Percentiles rank a stretch among this genome's conserved stretches.
Evolutionary conservation across 1,140 invertebrate genomes (phyloP).

Genomic region (Drosophila melanogaster): DNA sequence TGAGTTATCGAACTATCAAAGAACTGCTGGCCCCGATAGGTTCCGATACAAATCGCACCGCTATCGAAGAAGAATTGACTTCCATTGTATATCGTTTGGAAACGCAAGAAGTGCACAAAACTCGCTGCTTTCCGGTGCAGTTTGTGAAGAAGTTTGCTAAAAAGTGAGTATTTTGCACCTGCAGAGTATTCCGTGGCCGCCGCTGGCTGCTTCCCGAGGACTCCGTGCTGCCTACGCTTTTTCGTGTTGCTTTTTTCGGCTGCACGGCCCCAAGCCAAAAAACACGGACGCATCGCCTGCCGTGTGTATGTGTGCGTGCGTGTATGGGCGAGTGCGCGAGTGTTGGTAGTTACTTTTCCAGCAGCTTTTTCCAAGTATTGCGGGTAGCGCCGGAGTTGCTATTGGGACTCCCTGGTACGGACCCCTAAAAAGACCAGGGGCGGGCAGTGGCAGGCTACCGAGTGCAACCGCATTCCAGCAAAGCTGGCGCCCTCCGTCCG

Average conservation of each 20-base stretch:
- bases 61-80: too few relatives aligned
- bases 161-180: slow-evolving; percentile 20
- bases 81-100: too few relatives aligned
- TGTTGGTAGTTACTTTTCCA: slow-evolving; percentile 26
- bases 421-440: neutral
- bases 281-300: neutral
- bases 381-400: neutral
- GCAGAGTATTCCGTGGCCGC: neutral
- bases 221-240: neutral
- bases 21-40: too few relatives aligned
- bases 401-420: neutral
- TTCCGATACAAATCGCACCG: too few relatives aligned
- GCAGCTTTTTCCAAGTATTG: neutral
- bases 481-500: neutral
- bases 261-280: slow-evolving; percentile 32
- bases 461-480: neutral
- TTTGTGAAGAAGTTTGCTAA: slow-evolving; percentile 13
- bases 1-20: too few relatives aligned
- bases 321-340: slow-evolving; percentile 1
- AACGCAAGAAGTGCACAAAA: slow-evolving; percentile 25
- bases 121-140: slow-evolving; percentile 22
- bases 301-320: neutral
- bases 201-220: neutral
- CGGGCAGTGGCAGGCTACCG: neutral
- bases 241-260: slow-evolving; percentile 3